Evolutionary conservation across 1,140 invertebrate species (phyloP).

Genomic region (Drosophila novamexicana): DNA sequence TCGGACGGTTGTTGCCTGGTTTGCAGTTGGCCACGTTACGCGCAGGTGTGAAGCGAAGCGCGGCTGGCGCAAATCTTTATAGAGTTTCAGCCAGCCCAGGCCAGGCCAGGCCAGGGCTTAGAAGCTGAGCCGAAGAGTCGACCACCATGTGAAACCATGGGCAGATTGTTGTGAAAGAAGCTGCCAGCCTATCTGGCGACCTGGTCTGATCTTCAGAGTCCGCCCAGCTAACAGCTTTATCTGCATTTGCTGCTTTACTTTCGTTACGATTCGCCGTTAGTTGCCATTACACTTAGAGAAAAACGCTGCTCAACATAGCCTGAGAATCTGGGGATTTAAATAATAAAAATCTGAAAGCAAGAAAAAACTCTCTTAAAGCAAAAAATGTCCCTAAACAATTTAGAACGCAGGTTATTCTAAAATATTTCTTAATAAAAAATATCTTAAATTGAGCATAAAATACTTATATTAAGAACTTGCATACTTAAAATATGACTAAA

Average conservation of each 20-base stretch:
- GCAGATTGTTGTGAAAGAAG: slow-evolving; percentile 40
- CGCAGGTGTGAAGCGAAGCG: slow-evolving; percentile 79
- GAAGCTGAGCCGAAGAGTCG: slow-evolving; percentile 26
- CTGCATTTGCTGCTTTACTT: slow-evolving; percentile 68
- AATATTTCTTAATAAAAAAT: too few species aligned
- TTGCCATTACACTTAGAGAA: slow-evolving; percentile 1
- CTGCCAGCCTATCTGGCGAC: slow-evolving; percentile 6
- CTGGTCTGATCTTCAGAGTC: background rate
- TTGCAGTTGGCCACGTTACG: slow-evolving; percentile 58
- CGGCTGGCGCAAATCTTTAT: slow-evolving; percentile 72
- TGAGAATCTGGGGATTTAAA: too few species aligned
- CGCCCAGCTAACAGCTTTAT: slow-evolving; percentile 32
- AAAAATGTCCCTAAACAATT: too few species aligned
- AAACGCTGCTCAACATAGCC: background rate
- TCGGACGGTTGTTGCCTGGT: slow-evolving; percentile 20
- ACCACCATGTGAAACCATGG: slow-evolving; percentile 14
- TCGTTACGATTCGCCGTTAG: slow-evolving; percentile 63
- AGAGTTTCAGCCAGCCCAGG: slow-evolving; percentile 50
- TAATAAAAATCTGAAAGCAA: too few species aligned
- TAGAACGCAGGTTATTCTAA: too few species aligned
- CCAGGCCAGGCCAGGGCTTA: slow-evolving; percentile 7
- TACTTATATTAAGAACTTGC: too few species aligned
- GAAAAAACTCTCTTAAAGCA: too few species aligned
- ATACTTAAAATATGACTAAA: too few species aligned
- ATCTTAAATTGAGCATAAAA: too few species aligned